phyloP scores from a whole-genome alignment of 1,140 invertebrate genomes.

The Sycophaga agraensis region DNA sequence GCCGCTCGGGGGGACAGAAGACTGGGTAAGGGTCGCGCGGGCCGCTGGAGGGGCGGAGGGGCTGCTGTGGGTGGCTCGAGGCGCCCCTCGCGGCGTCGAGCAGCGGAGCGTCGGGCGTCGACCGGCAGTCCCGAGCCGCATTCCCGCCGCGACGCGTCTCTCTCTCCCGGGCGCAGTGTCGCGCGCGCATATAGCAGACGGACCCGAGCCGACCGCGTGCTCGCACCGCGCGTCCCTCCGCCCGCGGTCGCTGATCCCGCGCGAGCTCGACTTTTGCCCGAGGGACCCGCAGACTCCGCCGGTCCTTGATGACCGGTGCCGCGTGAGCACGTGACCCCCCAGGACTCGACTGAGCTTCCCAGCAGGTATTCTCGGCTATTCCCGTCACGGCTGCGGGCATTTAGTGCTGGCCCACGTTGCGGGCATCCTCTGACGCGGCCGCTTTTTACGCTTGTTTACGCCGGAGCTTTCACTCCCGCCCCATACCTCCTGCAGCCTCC shows the following conservation, averaged over 20 bases:
- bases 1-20: constrained; percentile 19
- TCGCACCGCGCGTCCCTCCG: not conserved
- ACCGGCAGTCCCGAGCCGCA: constrained; percentile 48
- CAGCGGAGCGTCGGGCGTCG: constrained; percentile 48
- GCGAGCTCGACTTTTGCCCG: not conserved
- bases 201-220: not conserved
- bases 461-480: too few species aligned
- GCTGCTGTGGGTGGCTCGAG: constrained; percentile 27
- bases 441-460: too few species aligned
- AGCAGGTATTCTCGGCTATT: too few species aligned
- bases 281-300: not conserved
- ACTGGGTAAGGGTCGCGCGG: constrained; percentile 21
- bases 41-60: constrained; percentile 20
- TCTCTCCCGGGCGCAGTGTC: too few species aligned
- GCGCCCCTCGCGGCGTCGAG: constrained; percentile 20
- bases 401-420: too few species aligned
- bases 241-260: not conserved
- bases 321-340: constrained; percentile 17
- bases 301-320: not conserved
- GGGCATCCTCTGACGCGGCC: too few species aligned
- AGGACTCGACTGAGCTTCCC: too few species aligned
- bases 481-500: too few species aligned
- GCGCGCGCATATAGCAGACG: too few species aligned
- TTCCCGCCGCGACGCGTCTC: constrained; percentile 4
- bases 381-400: too few species aligned